Evolutionary conservation across 2,113 vertebrate genomes (phyloP).

Genomic region (Dendrocopos noguchii): DNA sequence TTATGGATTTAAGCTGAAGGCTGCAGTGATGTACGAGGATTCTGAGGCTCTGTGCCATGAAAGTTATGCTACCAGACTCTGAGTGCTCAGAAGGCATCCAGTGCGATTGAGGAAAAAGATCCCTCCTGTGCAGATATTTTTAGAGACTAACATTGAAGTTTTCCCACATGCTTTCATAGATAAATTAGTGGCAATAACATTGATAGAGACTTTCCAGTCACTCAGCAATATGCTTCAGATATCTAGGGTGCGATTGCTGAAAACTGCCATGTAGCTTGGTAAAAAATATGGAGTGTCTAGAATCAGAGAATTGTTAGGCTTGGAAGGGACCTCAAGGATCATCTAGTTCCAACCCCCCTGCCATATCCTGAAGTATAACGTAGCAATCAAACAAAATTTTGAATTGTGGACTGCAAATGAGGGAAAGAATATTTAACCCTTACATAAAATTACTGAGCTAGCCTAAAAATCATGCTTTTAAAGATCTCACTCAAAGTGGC

Average conservation of each 20-base stretch:
- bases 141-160: neutral
- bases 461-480: neutral
- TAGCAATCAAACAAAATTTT: neutral
- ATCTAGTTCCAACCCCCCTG: too few species aligned
- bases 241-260: neutral
- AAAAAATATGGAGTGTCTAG: neutral
- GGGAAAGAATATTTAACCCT: neutral
- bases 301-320: too few species aligned
- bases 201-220: neutral
- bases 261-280: neutral
- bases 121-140: neutral
- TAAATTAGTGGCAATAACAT: neutral
- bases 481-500: neutral
- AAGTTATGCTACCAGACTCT: neutral
- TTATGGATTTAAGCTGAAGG: slow-evolving; percentile 52
- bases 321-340: too few species aligned
- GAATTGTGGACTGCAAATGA: neutral
- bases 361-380: neutral
- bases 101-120: neutral
- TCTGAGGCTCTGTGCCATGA: slow-evolving; percentile 13
- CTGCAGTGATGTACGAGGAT: slow-evolving; percentile 24
- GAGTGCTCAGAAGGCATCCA: neutral
- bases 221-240: neutral
- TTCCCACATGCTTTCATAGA: neutral
- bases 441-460: neutral